Conservation (phyloP, 2,113 vertebrate species). For the Gavia stellata region DNA sequence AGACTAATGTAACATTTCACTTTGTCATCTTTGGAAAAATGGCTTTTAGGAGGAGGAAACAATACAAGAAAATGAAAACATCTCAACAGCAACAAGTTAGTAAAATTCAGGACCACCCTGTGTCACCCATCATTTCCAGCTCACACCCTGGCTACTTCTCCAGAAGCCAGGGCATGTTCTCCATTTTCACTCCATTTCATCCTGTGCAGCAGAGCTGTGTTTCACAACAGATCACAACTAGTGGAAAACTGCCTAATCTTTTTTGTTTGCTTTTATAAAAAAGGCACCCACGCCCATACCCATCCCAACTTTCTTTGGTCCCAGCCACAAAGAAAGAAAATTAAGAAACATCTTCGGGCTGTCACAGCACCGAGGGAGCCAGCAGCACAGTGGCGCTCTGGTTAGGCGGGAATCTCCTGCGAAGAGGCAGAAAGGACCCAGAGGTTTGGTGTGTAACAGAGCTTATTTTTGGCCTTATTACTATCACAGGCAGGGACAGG, state of each 20-base stretch:
- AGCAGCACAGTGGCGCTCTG: background rate
- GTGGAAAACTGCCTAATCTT: background rate
- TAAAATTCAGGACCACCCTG: background rate
- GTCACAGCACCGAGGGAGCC: background rate
- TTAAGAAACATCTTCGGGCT: background rate
- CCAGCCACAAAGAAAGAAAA: background rate
- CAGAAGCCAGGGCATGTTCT: background rate
- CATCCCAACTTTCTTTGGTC: background rate
- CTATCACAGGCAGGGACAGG: accelerated
- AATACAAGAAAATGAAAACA: background rate
- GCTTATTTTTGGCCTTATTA: background rate
- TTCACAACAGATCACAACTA: background rate
- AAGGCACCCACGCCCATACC: background rate
- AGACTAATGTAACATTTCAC: background rate
- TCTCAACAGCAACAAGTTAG: background rate
- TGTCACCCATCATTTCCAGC: background rate
- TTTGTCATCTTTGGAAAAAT: background rate
- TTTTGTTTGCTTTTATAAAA: background rate
- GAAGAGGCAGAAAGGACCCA: background rate
- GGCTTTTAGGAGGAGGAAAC: background rate
- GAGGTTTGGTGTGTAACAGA: background rate
- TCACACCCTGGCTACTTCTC: background rate
- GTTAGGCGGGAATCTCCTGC: background rate
- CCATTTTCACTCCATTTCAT: background rate
- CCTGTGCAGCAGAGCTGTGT: background rate